Evolutionary conservation across 2,797 vertebrate genomes (phyloP).

Genomic region (Semaprochilodus insignis): DNA sequence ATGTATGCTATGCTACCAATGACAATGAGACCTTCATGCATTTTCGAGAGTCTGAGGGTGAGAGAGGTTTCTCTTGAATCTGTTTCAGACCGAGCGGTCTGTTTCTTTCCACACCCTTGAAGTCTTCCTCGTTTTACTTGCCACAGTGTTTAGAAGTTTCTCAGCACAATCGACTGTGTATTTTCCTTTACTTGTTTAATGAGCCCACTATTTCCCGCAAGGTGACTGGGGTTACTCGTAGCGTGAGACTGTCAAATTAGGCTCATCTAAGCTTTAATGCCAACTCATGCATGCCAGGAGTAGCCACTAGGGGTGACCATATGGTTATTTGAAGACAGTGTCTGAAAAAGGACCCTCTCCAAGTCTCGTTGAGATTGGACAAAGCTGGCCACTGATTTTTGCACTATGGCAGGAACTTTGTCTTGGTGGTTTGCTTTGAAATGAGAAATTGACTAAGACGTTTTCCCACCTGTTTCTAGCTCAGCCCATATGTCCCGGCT

Average conservation of each 20-base stretch:
- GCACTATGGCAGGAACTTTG: background rate
- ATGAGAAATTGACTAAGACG: background rate
- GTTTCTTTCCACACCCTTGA: conserved; percentile 28
- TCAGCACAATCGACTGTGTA: conserved; percentile 11
- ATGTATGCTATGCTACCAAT: conserved; percentile 78
- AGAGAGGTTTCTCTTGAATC: conserved; percentile 24
- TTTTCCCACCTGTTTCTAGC: no score
- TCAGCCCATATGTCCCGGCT: no score
- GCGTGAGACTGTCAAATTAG: background rate
- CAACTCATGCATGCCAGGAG: background rate
- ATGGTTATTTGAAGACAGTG: background rate
- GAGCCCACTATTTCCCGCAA: conserved; percentile 13
- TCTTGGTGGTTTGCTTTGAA: background rate
- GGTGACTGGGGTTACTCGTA: background rate
- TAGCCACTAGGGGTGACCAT: background rate
- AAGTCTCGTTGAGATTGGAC: background rate
- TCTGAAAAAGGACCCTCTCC: background rate
- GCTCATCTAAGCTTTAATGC: conserved; percentile 5
- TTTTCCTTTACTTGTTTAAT: conserved; percentile 27
- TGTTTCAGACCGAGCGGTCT: conserved; percentile 3
- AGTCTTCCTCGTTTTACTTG: conserved; percentile 52
- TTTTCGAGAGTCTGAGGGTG: conserved; percentile 66
- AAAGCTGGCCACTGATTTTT: background rate
- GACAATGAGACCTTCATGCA: conserved; percentile 73
- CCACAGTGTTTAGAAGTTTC: conserved; percentile 27